Conservation (phyloP, 2,113 vertebrate genomes). For the Epinephelus moara region DNA sequence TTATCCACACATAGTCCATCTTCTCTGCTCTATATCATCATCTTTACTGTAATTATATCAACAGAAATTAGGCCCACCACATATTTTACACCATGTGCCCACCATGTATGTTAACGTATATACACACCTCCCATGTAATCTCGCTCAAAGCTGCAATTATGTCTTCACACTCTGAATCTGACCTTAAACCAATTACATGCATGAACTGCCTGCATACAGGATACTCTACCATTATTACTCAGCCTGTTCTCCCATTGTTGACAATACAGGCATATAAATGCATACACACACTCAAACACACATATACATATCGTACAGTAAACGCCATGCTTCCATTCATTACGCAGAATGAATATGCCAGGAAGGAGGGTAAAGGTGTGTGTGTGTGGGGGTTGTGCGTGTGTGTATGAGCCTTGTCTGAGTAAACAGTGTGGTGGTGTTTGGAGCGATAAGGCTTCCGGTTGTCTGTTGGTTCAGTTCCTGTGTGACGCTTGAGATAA, state of each 20-base stretch:
- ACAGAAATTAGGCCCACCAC: not conserved
- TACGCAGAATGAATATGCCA: conserved; percentile 53
- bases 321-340: conserved; percentile 52
- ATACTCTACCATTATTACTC: conserved; percentile 25
- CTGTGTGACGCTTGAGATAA: conserved; percentile 78
- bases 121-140: conserved; percentile 3
- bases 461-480: conserved; percentile 76
- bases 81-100: conserved; percentile 5
- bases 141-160: conserved; percentile 35
- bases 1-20: not conserved
- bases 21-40: not conserved
- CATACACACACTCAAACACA: conserved; percentile 33
- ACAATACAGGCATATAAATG: conserved; percentile 11
- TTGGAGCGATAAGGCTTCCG: conserved; percentile 75
- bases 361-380: conserved; percentile 59
- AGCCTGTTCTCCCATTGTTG: conserved; percentile 22
- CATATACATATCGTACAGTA: conserved; percentile 18
- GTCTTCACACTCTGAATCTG: conserved; percentile 35
- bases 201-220: conserved; percentile 28
- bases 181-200: conserved; percentile 51
- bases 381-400: not conserved
- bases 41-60: conserved; percentile 9
- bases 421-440: conserved; percentile 72
- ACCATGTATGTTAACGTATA: not conserved
- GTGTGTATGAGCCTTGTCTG: conserved; percentile 16